Evolutionary conservation across 2,888 invertebrate species (phyloP), one percentile per base, ranked within the genome.

Genomic region (Ephialtes manifestator): DNA sequence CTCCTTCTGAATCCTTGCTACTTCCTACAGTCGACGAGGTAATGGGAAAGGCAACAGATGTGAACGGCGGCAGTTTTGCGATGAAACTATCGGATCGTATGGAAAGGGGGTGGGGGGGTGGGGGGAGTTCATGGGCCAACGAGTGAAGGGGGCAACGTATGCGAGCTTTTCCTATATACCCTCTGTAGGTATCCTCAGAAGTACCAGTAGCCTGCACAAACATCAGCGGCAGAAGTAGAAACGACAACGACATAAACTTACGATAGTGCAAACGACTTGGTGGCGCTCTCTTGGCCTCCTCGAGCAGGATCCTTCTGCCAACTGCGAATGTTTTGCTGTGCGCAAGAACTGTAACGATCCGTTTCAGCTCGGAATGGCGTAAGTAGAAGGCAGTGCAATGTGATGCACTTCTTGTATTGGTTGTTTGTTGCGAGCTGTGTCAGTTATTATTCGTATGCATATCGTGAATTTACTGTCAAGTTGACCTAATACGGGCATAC

Each of bases 41-140:
- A 90, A 90, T 87, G 86, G 88, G 86, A 85, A 86, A 87, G 90
- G 90, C 89, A 91, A 92, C 92, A 92, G 91, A 91, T 91, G 91
- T 86, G 89, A 87, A 86, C 87, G 81, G 60, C 63, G 80, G 87
- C 87, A 88, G 89, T 90, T 90, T 88, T 88, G 88, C 89, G 90
- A 90, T 88, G 90, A 90, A 90, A 90, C 91, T 89, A 89, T 90
- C 90, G 89, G 87, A 82, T 88, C 86, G 88, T 88, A 88, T 86
- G 76, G 39, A 8, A 4, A 8, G 39, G 10, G 39, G 35, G 4
- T 3, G 35, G 35, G 35, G 0, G 35, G 35, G 35, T 3, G 35
- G 35, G 60, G 83, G 39, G 77, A 18, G 71, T 65, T 60, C 8
- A 31, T 15, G 35, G 67, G 48, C 46, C 71, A 67, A 31, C 51